Evolutionary conservation across 2,888 invertebrate genomes (phyloP).

Genomic region (Atethmia centrago): DNA sequence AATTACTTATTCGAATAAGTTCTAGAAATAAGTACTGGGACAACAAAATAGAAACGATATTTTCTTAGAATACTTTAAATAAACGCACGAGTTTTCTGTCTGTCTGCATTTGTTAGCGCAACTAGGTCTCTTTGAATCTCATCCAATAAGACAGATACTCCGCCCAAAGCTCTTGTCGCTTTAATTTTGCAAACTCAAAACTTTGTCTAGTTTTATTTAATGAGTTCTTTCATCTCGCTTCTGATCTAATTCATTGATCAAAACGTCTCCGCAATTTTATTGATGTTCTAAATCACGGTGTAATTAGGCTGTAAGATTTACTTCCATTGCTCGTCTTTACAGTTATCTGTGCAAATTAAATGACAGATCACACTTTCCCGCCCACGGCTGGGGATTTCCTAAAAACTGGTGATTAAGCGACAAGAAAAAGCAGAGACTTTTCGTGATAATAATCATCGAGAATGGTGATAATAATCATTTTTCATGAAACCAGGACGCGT

Average conservation of each 20-base stretch:
- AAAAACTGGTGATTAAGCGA: conserved; percentile 14
- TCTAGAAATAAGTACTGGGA: conserved; percentile 62
- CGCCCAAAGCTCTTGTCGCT: conserved; percentile 66
- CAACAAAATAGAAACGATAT: conserved; percentile 40
- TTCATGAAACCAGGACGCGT: conserved; percentile 1
- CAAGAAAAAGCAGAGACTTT: conserved; percentile 21
- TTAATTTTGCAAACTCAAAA: conserved; percentile 57
- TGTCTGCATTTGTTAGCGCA: conserved; percentile 64
- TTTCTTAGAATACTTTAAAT: conserved; percentile 79
- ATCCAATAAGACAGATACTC: conserved; percentile 74
- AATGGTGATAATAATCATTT: conserved; percentile 14
- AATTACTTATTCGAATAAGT: conserved; percentile 66
- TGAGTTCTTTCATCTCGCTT: conserved; percentile 68
- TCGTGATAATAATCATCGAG: too few relatives aligned
- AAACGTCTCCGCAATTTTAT: conserved; percentile 43
- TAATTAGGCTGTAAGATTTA: conserved; percentile 41
- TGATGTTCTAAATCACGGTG: conserved; percentile 33
- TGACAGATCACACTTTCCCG: conserved; percentile 41
- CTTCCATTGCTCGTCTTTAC: conserved; percentile 31
- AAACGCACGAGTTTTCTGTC: conserved; percentile 76
- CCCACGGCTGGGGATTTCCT: conserved; percentile 38
- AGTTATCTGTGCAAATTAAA: conserved; percentile 36
- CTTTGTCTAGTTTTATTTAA: conserved; percentile 63
- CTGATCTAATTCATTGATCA: conserved; percentile 58
- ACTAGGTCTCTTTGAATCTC: conserved; percentile 75